Conservation (phyloP, 2,888 invertebrate genomes). For the Stenodera caucasica region DNA sequence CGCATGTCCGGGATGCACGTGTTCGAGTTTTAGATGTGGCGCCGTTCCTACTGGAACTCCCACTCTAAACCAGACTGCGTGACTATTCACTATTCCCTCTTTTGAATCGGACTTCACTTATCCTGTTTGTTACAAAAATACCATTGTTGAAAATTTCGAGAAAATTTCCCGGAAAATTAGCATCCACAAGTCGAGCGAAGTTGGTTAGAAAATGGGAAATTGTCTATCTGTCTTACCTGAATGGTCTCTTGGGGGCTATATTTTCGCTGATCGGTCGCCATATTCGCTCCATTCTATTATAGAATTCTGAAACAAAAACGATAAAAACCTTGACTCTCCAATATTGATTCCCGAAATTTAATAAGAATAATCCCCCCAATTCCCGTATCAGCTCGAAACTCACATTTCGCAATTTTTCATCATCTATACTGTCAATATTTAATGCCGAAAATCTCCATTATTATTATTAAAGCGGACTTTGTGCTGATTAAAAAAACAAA, state of each 20-base stretch:
- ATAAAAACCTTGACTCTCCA: background rate
- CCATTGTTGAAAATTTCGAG: no score
- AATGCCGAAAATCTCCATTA: no score
- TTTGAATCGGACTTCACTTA: slow-evolving; percentile 9
- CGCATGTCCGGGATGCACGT: slow-evolving; percentile 47
- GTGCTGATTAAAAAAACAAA: no score
- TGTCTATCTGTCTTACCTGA: slow-evolving; percentile 41
- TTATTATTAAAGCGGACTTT: no score
- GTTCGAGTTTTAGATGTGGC: slow-evolving; percentile 38
- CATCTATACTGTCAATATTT: no score
- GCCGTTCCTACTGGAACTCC: slow-evolving; percentile 6
- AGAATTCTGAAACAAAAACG: slow-evolving; percentile 19
- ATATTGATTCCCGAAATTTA: background rate
- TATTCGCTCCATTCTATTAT: slow-evolving; percentile 32
- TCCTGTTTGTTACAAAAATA: no score
- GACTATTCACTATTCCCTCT: slow-evolving; percentile 14
- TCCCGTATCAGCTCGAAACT: no score
- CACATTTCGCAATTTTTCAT: no score
- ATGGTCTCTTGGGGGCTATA: slow-evolving; percentile 48
- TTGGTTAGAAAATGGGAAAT: background rate
- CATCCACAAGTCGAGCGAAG: background rate
- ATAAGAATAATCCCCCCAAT: no score
- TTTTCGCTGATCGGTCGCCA: slow-evolving; percentile 41
- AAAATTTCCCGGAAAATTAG: background rate
- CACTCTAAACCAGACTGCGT: slow-evolving; percentile 20